Conservation (phyloP, 2,888 invertebrate genomes). For the Polia nebulosa region DNA sequence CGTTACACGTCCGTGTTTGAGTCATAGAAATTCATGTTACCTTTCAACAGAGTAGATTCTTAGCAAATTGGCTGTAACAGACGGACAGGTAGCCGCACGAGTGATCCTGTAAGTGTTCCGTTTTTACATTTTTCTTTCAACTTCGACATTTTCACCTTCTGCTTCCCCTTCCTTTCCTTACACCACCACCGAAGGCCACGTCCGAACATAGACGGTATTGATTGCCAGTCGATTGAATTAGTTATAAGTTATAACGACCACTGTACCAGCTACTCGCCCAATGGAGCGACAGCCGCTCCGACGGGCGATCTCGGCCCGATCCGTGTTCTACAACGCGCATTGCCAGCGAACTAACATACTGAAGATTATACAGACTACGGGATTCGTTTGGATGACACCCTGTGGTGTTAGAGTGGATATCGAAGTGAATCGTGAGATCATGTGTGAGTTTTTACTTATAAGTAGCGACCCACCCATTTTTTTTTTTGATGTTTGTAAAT, state of each 20-base stretch:
- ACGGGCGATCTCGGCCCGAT: conserved; percentile 1
- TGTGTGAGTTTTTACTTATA: conserved; percentile 38
- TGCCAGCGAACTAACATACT: conserved; percentile 10
- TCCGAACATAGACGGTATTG: conserved; percentile 59
- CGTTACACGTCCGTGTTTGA: too few species aligned
- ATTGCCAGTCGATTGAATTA: conserved; percentile 61
- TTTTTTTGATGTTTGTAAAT: too few species aligned
- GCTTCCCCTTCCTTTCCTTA: not conserved
- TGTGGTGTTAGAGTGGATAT: conserved; percentile 1
- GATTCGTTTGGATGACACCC: not conserved
- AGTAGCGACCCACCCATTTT: too few species aligned
- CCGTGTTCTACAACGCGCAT: conserved; percentile 16
- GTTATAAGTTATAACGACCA: conserved; percentile 61
- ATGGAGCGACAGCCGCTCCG: conserved; percentile 36
- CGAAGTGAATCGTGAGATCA: conserved; percentile 1
- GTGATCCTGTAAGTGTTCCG: too few species aligned
- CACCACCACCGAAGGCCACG: conserved; percentile 25
- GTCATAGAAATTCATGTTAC: too few species aligned
- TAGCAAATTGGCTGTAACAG: too few species aligned
- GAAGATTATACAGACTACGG: not conserved
- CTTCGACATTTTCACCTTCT: conserved; percentile 30
- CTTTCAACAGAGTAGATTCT: too few species aligned
- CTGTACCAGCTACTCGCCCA: conserved; percentile 14
- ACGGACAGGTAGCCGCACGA: too few species aligned
- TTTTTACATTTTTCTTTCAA: too few species aligned